These are phyloP conservation scores for Gobio occitaniae DNA, from an alignment of 2,797 vertebrate genomes.

Conservation along the genomic window DNA sequence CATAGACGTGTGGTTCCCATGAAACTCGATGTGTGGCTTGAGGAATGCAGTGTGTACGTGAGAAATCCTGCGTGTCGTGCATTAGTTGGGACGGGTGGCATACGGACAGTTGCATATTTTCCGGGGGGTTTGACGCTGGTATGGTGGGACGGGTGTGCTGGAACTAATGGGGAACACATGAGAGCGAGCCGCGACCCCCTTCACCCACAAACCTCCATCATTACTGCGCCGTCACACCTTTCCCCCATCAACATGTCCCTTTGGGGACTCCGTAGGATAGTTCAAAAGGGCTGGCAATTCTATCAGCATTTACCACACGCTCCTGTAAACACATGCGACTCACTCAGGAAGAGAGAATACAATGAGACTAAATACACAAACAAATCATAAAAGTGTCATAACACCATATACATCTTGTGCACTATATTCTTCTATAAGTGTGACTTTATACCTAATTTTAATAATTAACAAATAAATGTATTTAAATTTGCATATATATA, in stretches of 20 bases:
- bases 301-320: no score
- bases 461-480: no score
- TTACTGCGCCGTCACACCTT: not conserved
- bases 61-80: not conserved
- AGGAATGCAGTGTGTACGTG: conserved; percentile 21
- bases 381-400: no score
- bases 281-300: no score
- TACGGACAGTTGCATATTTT: conserved; percentile 12
- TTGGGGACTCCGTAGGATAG: no score
- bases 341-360: no score
- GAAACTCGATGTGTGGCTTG: not conserved
- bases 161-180: conserved; percentile 52
- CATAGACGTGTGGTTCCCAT: not conserved
- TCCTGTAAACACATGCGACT: not conserved
- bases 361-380: no score
- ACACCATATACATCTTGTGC: not conserved
- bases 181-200: not conserved
- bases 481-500: no score
- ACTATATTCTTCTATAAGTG: no score
- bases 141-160: conserved; percentile 16
- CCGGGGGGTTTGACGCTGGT: not conserved
- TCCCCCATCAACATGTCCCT: no score
- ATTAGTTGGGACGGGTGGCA: not conserved
- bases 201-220: conserved; percentile 32
- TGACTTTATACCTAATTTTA: not conserved